A percentile compares a stretch with the other conserved stretches of the same genome.
phyloP scores from a whole-genome alignment of 2,888 invertebrate species.

The Drosophila anomelani region DNA sequence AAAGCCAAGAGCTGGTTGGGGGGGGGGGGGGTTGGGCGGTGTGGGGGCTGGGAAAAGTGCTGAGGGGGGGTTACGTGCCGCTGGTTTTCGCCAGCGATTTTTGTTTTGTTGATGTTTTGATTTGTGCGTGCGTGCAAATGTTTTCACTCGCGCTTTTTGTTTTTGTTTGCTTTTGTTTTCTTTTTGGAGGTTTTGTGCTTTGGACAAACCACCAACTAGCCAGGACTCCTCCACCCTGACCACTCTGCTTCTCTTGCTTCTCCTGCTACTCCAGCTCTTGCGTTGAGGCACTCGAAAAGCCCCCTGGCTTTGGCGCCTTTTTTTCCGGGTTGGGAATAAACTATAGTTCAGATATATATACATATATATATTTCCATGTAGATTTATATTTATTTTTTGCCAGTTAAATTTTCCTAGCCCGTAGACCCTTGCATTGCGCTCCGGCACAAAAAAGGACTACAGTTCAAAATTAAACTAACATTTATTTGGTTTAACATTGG shows the following conservation, averaged over 20 bases:
- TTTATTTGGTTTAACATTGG: not conserved
- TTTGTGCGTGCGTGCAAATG: slow-evolving; percentile 78
- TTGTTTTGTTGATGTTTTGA: slow-evolving; percentile 77
- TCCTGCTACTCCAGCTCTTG: not conserved
- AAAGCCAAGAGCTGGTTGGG: slow-evolving; percentile 39
- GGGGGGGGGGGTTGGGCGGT: not conserved
- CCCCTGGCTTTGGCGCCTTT: slow-evolving; percentile 31
- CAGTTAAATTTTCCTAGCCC: slow-evolving; percentile 50
- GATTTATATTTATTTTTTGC: slow-evolving; percentile 40
- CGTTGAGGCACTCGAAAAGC: slow-evolving; percentile 28
- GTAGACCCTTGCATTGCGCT: slow-evolving; percentile 20
- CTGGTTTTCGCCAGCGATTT: slow-evolving; percentile 58
- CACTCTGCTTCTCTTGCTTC: not conserved
- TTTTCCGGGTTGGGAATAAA: slow-evolving; percentile 18
- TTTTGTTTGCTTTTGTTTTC: slow-evolving; percentile 52
- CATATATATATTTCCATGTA: slow-evolving; percentile 9
- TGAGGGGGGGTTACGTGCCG: slow-evolving; percentile 54
- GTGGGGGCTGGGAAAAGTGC: not conserved
- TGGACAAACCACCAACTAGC: slow-evolving; percentile 46
- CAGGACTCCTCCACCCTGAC: slow-evolving; percentile 1
- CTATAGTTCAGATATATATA: slow-evolving; percentile 21
- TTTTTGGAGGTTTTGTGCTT: slow-evolving; percentile 38
- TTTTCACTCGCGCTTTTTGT: slow-evolving; percentile 74
- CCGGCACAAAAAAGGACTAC: slow-evolving; percentile 1
- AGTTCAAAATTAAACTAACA: not conserved